A percentile compares a stretch with the other conserved stretches of the same genome.
Conservation (phyloP, 2,797 vertebrate species). For the Garrulus glandarius region DNA sequence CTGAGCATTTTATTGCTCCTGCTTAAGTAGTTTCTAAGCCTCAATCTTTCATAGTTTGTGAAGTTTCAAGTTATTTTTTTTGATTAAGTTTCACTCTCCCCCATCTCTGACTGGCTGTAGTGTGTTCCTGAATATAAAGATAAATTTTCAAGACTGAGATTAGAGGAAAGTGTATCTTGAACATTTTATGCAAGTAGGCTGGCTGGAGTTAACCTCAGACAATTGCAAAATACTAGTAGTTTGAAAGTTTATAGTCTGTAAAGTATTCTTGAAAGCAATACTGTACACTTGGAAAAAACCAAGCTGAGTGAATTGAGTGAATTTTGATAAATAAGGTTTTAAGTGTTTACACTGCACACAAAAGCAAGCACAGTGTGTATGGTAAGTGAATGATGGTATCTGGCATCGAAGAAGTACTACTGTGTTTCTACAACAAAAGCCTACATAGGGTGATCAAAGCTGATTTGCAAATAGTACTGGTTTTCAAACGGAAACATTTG, state of each 20-base stretch:
- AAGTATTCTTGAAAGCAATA: not conserved
- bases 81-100: not conserved
- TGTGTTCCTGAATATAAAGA: not conserved
- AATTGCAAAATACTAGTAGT: not conserved
- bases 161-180: not conserved
- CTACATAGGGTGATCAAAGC: not conserved
- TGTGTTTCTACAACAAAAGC: not conserved
- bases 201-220: not conserved
- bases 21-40: not conserved
- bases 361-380: not conserved
- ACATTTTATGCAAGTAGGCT: not conserved
- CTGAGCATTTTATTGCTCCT: not conserved
- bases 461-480: not conserved
- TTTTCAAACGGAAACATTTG: not conserved
- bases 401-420: not conserved
- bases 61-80: not conserved
- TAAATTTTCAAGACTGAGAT: not conserved
- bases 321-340: not conserved
- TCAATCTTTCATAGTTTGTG: not conserved
- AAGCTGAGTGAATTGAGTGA: not conserved
- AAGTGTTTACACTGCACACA: not conserved
- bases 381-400: not conserved
- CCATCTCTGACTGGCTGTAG: not conserved
- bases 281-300: not conserved
- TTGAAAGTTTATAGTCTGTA: not conserved